phyloP scores from a whole-genome alignment of 1,140 invertebrate species.

The Daktulosphaira vitifoliae region DNA sequence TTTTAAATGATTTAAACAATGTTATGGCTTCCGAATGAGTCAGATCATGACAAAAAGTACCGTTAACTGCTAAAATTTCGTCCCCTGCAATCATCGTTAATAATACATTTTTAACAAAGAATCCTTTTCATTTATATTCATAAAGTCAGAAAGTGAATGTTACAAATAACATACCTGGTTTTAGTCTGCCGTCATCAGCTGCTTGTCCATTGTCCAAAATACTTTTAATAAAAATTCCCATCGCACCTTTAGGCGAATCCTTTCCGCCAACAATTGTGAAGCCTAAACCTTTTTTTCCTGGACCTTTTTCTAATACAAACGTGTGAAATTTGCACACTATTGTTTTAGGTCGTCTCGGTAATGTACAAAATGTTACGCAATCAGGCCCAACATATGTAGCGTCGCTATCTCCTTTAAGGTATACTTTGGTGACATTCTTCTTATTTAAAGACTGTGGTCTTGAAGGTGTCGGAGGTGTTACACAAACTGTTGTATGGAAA shows the following conservation, averaged over 20 bases:
- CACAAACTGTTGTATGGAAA: neutral
- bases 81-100: constrained; percentile 63
- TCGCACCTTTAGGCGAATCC: constrained; percentile 59
- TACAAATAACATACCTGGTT: too few relatives aligned
- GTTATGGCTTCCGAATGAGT: constrained; percentile 81
- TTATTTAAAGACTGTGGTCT: constrained; percentile 45
- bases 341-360: constrained; percentile 56
- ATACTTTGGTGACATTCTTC: neutral
- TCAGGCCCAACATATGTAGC: constrained; percentile 37
- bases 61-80: constrained; percentile 86
- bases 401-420: neutral
- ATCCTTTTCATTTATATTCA: too few relatives aligned
- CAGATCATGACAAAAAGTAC: constrained; percentile 66
- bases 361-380: constrained; percentile 57
- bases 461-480: constrained; percentile 34
- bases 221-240: constrained; percentile 65
- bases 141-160: too few relatives aligned
- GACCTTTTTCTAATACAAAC: constrained; percentile 68
- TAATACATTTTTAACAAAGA: too few relatives aligned
- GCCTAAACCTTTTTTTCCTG: constrained; percentile 73
- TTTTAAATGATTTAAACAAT: constrained; percentile 80
- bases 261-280: constrained; percentile 82
- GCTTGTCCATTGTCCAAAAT: constrained; percentile 62
- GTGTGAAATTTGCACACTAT: constrained; percentile 60
- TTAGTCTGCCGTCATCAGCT: constrained; percentile 56